These are phyloP conservation scores for Syngnathus rostellatus DNA, from an alignment of 2,797 vertebrate species.

Conservation along the genomic window DNA sequence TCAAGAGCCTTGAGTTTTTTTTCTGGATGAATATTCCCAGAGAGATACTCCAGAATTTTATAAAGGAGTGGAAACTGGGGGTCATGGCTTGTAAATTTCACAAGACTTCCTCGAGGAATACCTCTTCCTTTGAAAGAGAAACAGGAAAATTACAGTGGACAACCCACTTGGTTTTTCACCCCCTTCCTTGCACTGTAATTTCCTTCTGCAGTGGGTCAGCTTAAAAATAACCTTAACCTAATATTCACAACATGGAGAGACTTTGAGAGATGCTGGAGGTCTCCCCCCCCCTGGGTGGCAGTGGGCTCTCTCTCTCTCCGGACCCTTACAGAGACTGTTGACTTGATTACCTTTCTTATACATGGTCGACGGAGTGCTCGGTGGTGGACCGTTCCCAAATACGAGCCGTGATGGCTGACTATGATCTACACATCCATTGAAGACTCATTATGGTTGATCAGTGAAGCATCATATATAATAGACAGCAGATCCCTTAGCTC, in stretches of 20 bases:
- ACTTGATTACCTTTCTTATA: slow-evolving; percentile 52
- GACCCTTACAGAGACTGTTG: slow-evolving; percentile 43
- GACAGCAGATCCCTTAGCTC: slow-evolving; percentile 24
- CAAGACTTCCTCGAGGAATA: slow-evolving; percentile 65
- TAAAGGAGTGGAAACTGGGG: slow-evolving; percentile 36
- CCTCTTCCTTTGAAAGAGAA: slow-evolving; percentile 72
- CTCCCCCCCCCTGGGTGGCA: slow-evolving; percentile 70
- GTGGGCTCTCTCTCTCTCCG: slow-evolving; percentile 30
- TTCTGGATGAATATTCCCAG: neutral
- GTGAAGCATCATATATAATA: slow-evolving; percentile 13
- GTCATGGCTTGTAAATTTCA: slow-evolving; percentile 67
- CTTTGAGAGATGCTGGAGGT: slow-evolving; percentile 68
- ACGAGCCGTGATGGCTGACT: slow-evolving; percentile 11
- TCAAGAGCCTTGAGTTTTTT: neutral
- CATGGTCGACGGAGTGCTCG: slow-evolving; percentile 27
- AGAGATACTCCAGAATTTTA: neutral
- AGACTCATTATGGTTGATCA: slow-evolving; percentile 1
- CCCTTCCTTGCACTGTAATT: slow-evolving; percentile 65
- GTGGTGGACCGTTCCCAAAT: slow-evolving; percentile 18
- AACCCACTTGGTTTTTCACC: slow-evolving; percentile 50
- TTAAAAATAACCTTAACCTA: slow-evolving; percentile 76
- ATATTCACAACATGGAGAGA: slow-evolving; percentile 64
- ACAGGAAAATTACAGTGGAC: slow-evolving; percentile 71
- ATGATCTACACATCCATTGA: neutral
- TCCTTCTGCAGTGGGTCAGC: slow-evolving; percentile 53